Evolutionary conservation across 2,113 vertebrate species (phyloP), one percentile per base, ranked within the genome.

Genomic region (Oriolus oriolus): DNA sequence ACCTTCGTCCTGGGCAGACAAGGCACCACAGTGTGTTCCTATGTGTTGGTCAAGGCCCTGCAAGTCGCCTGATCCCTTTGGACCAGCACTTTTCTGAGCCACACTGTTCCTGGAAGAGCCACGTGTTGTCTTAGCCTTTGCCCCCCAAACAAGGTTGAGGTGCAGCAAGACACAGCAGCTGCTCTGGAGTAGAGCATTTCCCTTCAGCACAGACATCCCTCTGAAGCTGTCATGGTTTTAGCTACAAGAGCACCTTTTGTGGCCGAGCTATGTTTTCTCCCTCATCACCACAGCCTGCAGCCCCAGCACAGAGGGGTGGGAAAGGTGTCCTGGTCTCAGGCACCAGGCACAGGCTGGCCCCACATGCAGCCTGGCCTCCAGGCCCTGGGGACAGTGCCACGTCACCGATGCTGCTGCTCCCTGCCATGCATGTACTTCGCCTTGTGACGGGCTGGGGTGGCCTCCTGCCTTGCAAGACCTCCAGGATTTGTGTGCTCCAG

Each of bases 221-320:
- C 50, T 80, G 50, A 39, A 23, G 63, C 21, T 2, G 3, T 33
- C 23, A 11, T 35, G 27, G 12, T 11, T 84, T 80, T 44, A 70
- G 30, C 35, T 65, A 41, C 31, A 13, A 33, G 23, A 75, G 41
- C 28, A 30, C 12, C 11, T 53, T 49, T 17, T 47, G 26, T 37
- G 44, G 37, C 28, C 49, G 42, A 77, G 59, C 41, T 41, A 6
- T 14, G 15, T 54, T 39, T 49, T 39, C 35, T 83, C 53, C 13
- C 17, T 50, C 52, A 26, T 21, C 35, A 39, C 24, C 45, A 27
- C 41, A 76, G 9, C 31, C 56, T 56, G 42, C 26, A 28, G 57
- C 6, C 26, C 17, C n/a, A 30, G 39, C 41, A 21, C 1, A 1
- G 33, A 31, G 42, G 1, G 1, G 28, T 45, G 28, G 54, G 30